phyloP scores from a whole-genome alignment of 2,113 vertebrate species.

The Onychostoma macrolepis region DNA sequence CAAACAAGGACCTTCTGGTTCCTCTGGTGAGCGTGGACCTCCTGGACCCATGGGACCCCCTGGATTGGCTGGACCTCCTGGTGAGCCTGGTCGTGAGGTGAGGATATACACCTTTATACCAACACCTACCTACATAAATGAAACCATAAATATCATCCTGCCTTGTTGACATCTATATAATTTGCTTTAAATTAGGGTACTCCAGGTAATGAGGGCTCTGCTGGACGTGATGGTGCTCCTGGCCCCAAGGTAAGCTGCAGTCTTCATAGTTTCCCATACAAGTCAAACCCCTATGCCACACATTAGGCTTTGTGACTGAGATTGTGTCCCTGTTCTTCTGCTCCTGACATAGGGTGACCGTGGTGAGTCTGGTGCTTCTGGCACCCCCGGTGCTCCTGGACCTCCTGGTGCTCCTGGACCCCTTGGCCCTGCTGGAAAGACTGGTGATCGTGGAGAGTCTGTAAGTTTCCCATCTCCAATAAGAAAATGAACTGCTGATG shows the following conservation, averaged over 20 bases:
- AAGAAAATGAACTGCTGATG: not conserved
- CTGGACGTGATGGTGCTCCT: conserved; percentile 89
- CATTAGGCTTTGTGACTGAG: not conserved
- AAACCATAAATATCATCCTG: not conserved
- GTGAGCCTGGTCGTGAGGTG: conserved; percentile 96
- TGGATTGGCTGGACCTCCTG: conserved; percentile 89
- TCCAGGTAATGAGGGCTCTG: conserved; percentile 90
- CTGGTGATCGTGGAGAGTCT: conserved; percentile 92
- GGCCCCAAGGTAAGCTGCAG: conserved; percentile 86
- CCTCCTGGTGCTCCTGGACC: conserved; percentile 93
- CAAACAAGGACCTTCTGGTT: conserved; percentile 87
- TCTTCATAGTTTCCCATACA: not conserved
- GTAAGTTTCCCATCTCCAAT: conserved; percentile 77
- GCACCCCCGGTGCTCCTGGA: conserved; percentile 91
- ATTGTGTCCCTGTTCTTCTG: not conserved
- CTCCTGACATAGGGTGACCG: conserved; percentile 86
- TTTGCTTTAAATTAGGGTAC: conserved; percentile 77
- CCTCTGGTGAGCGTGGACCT: conserved; percentile 90
- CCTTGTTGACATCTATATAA: not conserved
- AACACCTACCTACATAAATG: not conserved
- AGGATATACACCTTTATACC: conserved; percentile 14
- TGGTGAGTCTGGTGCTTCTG: conserved; percentile 86
- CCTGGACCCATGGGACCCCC: conserved; percentile 91
- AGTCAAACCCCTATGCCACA: not conserved
- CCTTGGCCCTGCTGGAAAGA: conserved; percentile 93